Conservation (phyloP, 23 tunicate genomes). For the Ascidia mentula region DNA sequence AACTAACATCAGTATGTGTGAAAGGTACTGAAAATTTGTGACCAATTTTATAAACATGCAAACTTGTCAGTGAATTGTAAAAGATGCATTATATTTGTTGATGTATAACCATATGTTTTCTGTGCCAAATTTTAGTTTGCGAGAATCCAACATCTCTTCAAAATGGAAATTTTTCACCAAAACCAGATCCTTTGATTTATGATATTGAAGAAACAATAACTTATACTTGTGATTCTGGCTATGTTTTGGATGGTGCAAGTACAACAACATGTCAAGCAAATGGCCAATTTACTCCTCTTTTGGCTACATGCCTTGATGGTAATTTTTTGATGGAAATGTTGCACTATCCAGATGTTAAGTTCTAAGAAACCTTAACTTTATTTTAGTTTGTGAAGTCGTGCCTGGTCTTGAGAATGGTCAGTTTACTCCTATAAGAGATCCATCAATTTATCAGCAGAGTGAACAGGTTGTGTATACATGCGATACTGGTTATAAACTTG, state of each 20-base stretch:
- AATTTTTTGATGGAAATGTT: too few species aligned
- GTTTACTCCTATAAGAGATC: not conserved
- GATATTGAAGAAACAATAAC: not conserved
- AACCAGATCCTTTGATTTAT: not conserved
- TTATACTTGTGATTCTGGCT: not conserved
- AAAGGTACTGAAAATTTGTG: too few species aligned
- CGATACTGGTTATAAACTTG: not conserved
- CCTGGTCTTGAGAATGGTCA: not conserved
- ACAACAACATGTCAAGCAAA: constrained; percentile 6
- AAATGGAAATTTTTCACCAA: not conserved
- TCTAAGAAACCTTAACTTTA: not conserved
- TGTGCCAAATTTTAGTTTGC: not conserved
- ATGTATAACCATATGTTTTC: not conserved
- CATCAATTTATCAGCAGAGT: not conserved
- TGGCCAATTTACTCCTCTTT: not conserved
- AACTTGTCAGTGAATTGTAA: too few species aligned
- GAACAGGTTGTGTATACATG: constrained; percentile 5
- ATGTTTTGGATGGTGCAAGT: not conserved
- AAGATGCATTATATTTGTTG: not conserved
- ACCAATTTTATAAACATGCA: too few species aligned
- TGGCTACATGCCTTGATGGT: constrained; percentile 16
- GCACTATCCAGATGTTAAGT: too few species aligned
- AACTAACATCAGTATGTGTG: not conserved
- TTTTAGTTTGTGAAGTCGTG: not conserved
- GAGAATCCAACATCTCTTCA: not conserved